phyloP scores from a whole-genome alignment of 2,113 vertebrate species.

The Podarcis cretensis region DNA sequence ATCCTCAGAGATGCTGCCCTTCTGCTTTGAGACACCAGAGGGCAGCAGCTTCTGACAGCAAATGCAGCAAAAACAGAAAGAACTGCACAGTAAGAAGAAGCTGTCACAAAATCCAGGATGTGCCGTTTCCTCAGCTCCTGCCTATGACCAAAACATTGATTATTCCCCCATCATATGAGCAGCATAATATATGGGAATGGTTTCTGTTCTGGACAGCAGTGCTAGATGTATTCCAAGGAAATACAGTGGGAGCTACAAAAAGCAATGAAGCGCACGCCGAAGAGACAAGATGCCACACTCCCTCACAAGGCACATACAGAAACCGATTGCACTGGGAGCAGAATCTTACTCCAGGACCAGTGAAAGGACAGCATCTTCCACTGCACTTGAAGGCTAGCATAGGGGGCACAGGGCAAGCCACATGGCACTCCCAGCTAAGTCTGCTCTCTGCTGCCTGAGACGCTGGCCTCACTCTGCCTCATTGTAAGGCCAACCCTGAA shows the following conservation, averaged over 20 bases:
- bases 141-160: background rate
- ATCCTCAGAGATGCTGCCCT: background rate
- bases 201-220: background rate
- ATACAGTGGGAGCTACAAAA: background rate
- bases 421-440: too few relatives aligned
- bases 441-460: too few relatives aligned
- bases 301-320: too few relatives aligned
- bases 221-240: background rate
- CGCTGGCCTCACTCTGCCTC: too few relatives aligned
- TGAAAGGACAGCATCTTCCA: too few relatives aligned
- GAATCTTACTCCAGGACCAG: too few relatives aligned
- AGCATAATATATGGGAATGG: background rate
- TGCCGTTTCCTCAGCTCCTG: background rate
- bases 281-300: too few relatives aligned
- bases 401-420: too few relatives aligned
- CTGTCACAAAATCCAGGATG: background rate
- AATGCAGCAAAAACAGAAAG: background rate
- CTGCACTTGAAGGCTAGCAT: too few relatives aligned
- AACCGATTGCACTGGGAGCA: too few relatives aligned
- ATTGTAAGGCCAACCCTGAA: too few relatives aligned
- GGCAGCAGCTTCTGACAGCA: background rate
- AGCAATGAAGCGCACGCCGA: background rate
- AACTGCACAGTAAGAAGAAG: background rate
- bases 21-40: background rate
- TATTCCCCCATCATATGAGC: background rate